Conservation (phyloP, 2,797 vertebrate genomes). For the Sebastes wilsoni region DNA sequence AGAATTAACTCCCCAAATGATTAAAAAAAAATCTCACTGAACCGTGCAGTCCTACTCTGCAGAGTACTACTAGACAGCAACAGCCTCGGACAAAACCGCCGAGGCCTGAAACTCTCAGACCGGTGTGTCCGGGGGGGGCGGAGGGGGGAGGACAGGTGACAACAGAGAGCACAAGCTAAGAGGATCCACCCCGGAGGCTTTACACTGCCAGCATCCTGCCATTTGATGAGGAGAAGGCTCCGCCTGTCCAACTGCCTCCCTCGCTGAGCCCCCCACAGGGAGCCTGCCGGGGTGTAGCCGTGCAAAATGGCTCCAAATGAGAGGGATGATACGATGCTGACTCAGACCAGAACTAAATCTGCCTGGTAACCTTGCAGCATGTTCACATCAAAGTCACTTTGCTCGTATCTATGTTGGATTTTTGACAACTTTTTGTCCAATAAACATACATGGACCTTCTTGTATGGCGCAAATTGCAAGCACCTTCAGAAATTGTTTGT, state of each 20-base stretch:
- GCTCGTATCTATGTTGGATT: background rate
- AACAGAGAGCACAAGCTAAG: constrained; percentile 58
- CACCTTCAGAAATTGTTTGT: background rate
- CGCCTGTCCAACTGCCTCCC: constrained; percentile 62
- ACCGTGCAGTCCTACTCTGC: background rate
- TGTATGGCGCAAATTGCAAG: background rate
- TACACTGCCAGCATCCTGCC: constrained; percentile 61
- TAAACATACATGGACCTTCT: background rate
- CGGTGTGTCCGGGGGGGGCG: background rate
- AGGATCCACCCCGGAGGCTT: constrained; percentile 65
- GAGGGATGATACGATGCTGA: constrained; percentile 59
- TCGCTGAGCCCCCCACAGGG: constrained; percentile 59
- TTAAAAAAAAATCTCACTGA: constrained; percentile 14
- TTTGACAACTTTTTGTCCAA: background rate
- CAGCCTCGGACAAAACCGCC: constrained; percentile 3
- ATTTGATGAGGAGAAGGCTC: constrained; percentile 43
- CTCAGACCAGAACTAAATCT: constrained; percentile 62
- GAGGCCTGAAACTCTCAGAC: constrained; percentile 20
- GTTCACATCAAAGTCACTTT: constrained; percentile 9
- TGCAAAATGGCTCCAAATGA: constrained; percentile 71
- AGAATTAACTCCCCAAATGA: constrained; percentile 4
- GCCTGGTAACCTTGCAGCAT: constrained; percentile 54
- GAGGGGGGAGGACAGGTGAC: constrained; percentile 52
- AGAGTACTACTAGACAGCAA: background rate
- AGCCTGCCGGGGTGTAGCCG: constrained; percentile 62